Base-by-base conservation (phyloP, 2,888 invertebrate species). In the Nomada flava region DNA sequence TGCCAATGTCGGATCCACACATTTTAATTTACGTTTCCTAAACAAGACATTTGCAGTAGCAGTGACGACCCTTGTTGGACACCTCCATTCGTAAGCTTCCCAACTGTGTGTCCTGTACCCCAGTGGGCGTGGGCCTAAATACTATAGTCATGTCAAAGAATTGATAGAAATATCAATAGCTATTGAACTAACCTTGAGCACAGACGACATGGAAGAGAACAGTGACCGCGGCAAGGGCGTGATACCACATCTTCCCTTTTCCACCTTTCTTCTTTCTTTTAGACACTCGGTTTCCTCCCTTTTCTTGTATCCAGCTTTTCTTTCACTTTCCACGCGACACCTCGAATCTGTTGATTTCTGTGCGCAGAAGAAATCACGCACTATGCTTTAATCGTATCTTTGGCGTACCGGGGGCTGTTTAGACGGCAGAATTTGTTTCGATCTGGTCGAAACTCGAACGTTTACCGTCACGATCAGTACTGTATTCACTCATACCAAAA, bases 181-280 rank as follows among this genome's bases (percentile, higher is more conserved):
- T 18, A 26, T 69, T n/a, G 4, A 70, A 92, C 93, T 91, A 89
- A 93, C 93, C 93, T 93, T 93, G 93, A 70, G 92, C 92, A 85
- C 89, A 87, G 85, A 91, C 91, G 86, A 86, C 88, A 87, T 89
- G 88, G 79, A 92, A 87, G 72, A 90, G 85, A 76, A 89, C 88
- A 90, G 91, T 84, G 90, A 92, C 85, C 79, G 86, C 87, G 83
- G 88, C 86, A 86, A 89, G 89, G 87, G 90, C 85, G 89, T 88
- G 91, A 89, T 88, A 89, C 91, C 89, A 90, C 89, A 89, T 91
- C 83, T 86, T 86, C 80, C 2, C 82, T 83, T 82, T 70, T 74
- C 73, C 79, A 73, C 82, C 80, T 72, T 79, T 77, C 73, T 83
- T 80, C 72, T 64, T 29, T n/a, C 55, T 71, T 68, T 67, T 67